Percentiles rank a stretch among this genome's conserved stretches.
Evolutionary conservation across 2,113 vertebrate genomes (phyloP).

Genomic region (Heteronetta atricapilla): DNA sequence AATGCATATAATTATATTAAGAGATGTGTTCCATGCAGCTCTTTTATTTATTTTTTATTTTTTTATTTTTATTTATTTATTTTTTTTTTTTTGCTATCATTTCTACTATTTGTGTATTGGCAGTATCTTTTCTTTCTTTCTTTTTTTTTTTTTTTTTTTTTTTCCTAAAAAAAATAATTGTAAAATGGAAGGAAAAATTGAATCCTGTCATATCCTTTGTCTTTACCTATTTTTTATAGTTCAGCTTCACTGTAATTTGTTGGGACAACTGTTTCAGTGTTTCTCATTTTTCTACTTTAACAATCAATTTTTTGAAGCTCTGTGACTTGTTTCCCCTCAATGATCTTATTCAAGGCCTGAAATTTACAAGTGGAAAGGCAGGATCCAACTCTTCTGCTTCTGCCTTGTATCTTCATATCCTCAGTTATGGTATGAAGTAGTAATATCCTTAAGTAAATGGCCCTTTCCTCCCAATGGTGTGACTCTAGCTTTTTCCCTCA

Average conservation of each 20-base stretch:
- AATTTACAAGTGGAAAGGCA: not conserved
- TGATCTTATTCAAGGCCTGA: not conserved
- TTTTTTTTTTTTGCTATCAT: not conserved
- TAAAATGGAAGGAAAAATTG: not conserved
- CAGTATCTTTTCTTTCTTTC: too few species aligned
- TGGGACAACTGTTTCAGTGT: not conserved
- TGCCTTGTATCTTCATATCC: not conserved
- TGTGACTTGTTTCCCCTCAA: rapidly evolving
- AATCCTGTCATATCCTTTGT: not conserved
- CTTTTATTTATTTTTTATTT: not conserved
- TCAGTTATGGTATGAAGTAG: not conserved
- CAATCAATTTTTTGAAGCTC: not conserved
- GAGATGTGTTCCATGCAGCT: not conserved
- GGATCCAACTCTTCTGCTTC: not conserved
- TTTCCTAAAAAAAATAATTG: not conserved
- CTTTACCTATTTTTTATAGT: not conserved
- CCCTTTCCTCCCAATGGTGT: not conserved
- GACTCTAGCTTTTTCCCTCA: not conserved
- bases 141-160: not conserved
- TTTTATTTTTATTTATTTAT: not conserved
- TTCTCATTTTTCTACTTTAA: not conserved
- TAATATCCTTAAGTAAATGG: not conserved
- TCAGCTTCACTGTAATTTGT: not conserved
- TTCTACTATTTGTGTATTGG: not conserved
- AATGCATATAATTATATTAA: not conserved